Conservation (phyloP, 2,113 vertebrate species). For the Lontra canadensis region DNA sequence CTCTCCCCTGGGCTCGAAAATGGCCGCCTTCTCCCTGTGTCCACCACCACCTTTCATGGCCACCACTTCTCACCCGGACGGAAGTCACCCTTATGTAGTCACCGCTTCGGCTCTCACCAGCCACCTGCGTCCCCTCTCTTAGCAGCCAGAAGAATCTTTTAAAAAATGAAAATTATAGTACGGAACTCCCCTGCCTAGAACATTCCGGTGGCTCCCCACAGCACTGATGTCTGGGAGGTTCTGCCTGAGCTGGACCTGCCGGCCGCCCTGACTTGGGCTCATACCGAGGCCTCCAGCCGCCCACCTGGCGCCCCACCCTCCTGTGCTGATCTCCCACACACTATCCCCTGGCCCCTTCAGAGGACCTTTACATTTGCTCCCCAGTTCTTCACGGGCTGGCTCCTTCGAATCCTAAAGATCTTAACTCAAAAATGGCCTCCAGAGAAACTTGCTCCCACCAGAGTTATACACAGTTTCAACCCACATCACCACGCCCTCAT, state of each 20-base stretch:
- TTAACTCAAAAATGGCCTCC: background rate
- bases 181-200: background rate
- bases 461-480: background rate
- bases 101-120: background rate
- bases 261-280: background rate
- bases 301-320: background rate
- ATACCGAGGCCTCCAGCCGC: background rate
- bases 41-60: background rate
- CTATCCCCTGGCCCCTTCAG: background rate
- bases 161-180: background rate
- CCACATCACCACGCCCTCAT: background rate
- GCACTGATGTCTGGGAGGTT: background rate
- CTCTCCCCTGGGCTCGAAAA: background rate
- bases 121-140: background rate
- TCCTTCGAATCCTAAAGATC: background rate
- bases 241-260: background rate
- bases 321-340: background rate
- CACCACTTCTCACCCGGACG: background rate
- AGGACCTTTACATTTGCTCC: background rate
- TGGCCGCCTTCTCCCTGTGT: background rate
- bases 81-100: fast-evolving
- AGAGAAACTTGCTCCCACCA: background rate
- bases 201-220: background rate
- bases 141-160: background rate
- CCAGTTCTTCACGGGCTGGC: background rate